These are phyloP conservation scores for Lysiphlebus fabarum DNA, from an alignment of 1,140 invertebrate species.

Conservation along the genomic window DNA sequence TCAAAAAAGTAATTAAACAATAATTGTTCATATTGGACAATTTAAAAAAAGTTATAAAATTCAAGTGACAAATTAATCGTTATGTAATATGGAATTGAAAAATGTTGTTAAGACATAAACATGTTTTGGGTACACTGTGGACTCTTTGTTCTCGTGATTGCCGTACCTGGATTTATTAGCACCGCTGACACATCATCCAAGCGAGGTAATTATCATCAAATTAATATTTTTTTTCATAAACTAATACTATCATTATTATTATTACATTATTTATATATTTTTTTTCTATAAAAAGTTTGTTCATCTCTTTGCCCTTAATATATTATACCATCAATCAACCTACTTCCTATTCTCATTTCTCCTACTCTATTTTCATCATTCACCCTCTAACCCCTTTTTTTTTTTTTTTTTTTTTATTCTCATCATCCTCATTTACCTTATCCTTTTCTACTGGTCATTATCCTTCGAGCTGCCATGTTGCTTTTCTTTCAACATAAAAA, in stretches of 20 bases:
- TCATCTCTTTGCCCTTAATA: no score
- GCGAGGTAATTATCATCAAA: conserved; percentile 42
- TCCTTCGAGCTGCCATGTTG: no score
- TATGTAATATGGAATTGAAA: conserved; percentile 55
- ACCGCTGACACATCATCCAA: conserved; percentile 51
- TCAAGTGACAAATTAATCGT: conserved; percentile 46
- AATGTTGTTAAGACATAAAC: conserved; percentile 57
- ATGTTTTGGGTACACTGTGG: conserved; percentile 56
- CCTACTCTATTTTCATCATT: no score
- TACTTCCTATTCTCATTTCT: no score
- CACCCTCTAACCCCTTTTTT: no score
- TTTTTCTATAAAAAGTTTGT: no score
- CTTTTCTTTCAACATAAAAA: no score
- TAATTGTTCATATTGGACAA: background rate
- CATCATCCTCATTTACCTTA: no score
- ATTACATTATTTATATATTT: background rate
- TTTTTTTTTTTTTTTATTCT: no score
- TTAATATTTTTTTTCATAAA: background rate
- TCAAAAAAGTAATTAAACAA: background rate
- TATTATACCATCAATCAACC: no score
- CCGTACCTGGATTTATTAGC: conserved; percentile 54
- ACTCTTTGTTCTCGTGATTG: conserved; percentile 56
- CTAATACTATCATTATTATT: background rate
- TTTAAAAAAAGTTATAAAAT: background rate
- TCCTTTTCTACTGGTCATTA: no score